Evolutionary conservation across 2,797 vertebrate species (phyloP).

Genomic region (Mareca strepera): DNA sequence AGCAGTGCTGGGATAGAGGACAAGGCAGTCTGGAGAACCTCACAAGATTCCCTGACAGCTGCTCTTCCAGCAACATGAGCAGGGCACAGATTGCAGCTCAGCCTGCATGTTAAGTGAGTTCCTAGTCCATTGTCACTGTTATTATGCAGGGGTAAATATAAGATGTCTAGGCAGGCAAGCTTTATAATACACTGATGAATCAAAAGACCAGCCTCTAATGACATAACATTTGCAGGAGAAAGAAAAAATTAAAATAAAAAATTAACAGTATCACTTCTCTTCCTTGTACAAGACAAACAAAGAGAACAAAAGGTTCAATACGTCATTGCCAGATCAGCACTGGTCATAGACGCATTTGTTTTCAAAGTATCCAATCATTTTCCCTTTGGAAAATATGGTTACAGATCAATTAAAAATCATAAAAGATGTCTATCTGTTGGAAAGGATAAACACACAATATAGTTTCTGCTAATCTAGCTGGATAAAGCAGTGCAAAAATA

Average conservation of each 20-base stretch:
- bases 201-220: not conserved
- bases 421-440: not conserved
- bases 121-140: not conserved
- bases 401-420: slow-evolving; percentile 6
- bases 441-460: not conserved
- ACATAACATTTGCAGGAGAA: not conserved
- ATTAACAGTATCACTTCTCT: not conserved
- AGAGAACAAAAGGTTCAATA: not conserved
- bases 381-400: not conserved
- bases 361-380: not conserved
- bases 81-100: slow-evolving; percentile 35
- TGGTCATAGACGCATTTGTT: not conserved
- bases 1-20: not conserved
- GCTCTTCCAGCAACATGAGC: not conserved
- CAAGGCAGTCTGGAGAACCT: not conserved
- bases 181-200: not conserved
- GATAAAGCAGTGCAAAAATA: not conserved
- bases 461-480: slow-evolving; percentile 1
- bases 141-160: not conserved
- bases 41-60: slow-evolving; percentile 15
- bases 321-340: not conserved
- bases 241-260: not conserved
- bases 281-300: not conserved
- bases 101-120: not conserved
- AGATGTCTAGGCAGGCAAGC: not conserved